A percentile compares a stretch with the other conserved stretches of the same genome.
Conservation (phyloP, 2,113 vertebrate genomes). For the Tenrec ecaudatus region DNA sequence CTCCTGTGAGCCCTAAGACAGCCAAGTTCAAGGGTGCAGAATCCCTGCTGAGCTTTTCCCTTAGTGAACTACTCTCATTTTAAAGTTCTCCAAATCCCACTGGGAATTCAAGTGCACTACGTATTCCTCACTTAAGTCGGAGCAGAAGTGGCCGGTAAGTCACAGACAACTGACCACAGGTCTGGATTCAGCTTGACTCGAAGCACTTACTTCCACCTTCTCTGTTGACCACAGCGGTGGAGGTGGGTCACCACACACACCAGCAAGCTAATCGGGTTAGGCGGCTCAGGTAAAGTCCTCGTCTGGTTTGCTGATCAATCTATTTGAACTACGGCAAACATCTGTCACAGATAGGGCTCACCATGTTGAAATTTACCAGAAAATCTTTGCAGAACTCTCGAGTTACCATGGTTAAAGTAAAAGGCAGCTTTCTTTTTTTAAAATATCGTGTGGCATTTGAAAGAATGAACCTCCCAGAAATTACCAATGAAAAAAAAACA, state of each 20-base stretch:
- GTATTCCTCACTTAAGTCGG: background rate
- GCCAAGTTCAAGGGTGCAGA: background rate
- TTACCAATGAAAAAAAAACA: background rate
- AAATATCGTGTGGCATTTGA: background rate
- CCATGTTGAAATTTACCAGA: background rate
- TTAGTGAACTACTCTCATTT: background rate
- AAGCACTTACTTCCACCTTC: background rate
- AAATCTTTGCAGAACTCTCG: background rate
- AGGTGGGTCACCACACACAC: background rate
- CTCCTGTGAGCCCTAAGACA: too few species aligned
- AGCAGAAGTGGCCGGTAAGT: background rate
- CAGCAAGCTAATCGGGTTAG: slow-evolving; percentile 47
- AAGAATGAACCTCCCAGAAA: slow-evolving; percentile 21
- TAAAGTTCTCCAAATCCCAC: slow-evolving; percentile 14
- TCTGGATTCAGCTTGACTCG: background rate
- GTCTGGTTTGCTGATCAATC: background rate
- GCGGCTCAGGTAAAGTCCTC: background rate
- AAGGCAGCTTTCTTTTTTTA: slow-evolving; percentile 11
- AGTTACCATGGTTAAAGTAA: background rate
- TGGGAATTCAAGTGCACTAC: slow-evolving; percentile 21
- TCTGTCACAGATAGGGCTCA: background rate
- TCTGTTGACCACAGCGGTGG: background rate
- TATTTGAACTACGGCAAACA: background rate
- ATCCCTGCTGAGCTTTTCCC: background rate
- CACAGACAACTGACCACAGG: background rate